These are phyloP conservation scores for Leucoraja ocellata DNA, from an alignment of 2,797 vertebrate species.

Conservation along the genomic window DNA sequence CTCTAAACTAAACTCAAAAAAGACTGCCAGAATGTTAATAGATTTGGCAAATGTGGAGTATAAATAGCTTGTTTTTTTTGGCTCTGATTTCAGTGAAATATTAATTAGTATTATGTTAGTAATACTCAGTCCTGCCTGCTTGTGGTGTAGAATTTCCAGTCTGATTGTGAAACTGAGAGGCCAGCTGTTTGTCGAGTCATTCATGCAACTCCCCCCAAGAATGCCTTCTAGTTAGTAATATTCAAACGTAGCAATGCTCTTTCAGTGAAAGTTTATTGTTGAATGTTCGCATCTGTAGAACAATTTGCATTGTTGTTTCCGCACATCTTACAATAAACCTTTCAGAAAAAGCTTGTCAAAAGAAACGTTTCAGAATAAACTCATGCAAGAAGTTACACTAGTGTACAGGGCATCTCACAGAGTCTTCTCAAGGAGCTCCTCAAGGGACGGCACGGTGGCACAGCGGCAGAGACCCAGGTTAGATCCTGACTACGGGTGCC, in stretches of 20 bases:
- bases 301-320: background rate
- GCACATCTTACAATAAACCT: background rate
- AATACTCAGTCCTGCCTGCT: background rate
- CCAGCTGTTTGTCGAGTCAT: background rate
- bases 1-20: no score
- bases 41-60: background rate
- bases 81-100: background rate
- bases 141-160: background rate
- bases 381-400: background rate
- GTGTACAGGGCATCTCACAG: background rate
- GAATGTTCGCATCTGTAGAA: background rate
- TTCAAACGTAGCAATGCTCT: background rate
- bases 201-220: background rate
- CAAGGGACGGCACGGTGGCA: no score
- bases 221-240: background rate
- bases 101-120: background rate
- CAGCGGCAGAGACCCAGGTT: no score
- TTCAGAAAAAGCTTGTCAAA: background rate
- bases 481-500: no score
- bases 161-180: background rate
- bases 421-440: background rate
- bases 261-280: background rate
- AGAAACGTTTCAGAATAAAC: background rate
- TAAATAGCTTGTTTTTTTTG: background rate
- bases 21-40: no score